Conservation (phyloP, 2,888 invertebrate genomes). For the Sarcophaga subvicina region DNA sequence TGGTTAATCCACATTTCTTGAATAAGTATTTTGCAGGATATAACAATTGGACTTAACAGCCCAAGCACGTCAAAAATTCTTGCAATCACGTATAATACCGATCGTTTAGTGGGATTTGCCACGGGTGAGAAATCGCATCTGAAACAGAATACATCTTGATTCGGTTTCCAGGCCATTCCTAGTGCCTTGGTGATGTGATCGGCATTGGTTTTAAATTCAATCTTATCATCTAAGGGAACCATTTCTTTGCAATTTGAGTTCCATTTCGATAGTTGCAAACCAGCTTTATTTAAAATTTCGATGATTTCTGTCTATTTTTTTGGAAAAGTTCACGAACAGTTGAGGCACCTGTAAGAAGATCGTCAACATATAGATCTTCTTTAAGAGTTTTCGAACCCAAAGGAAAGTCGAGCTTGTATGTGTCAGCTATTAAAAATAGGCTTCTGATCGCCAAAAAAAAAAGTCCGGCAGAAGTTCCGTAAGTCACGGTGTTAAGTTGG, state of each 20-base stretch:
- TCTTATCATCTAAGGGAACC: background rate
- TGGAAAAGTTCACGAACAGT: background rate
- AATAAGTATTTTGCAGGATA: background rate
- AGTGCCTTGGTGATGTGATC: slow-evolving; percentile 25
- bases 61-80: slow-evolving; percentile 53
- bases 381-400: background rate
- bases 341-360: background rate
- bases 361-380: background rate
- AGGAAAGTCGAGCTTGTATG: background rate
- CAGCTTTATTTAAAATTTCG: slow-evolving; percentile 17
- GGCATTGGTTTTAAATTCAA: background rate
- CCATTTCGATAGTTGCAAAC: slow-evolving; percentile 34
- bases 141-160: slow-evolving; percentile 31
- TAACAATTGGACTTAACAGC: slow-evolving; percentile 1
- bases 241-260: slow-evolving; percentile 4
- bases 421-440: slow-evolving; percentile 22
- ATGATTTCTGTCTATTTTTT: background rate
- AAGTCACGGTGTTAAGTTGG: too few species aligned
- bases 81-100: slow-evolving; percentile 30
- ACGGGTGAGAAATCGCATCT: slow-evolving; percentile 36
- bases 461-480: too few species aligned
- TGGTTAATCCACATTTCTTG: slow-evolving; percentile 26
- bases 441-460: background rate
- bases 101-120: slow-evolving; percentile 27
- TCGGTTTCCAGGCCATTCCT: slow-evolving; percentile 36